Evolutionary conservation across 2,113 vertebrate species (phyloP), one percentile per base, ranked within the genome.

Genomic region (Paedocypris sp.): DNA sequence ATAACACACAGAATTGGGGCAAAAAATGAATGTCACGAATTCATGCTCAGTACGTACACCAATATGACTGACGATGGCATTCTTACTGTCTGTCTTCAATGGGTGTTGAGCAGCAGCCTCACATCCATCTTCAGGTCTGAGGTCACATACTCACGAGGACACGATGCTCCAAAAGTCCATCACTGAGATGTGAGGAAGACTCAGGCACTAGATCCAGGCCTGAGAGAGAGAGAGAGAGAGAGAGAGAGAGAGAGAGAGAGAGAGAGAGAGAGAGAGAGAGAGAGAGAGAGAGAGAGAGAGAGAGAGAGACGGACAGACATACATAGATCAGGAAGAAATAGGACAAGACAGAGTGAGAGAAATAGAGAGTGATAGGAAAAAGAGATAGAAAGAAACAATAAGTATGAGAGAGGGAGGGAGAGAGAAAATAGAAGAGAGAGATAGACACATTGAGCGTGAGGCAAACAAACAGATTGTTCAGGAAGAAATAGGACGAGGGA

Each of bases 41-140:
- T n/a, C n/a, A n/a, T n/a, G n/a, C n/a, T n/a, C n/a, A n/a, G n/a
- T n/a, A n/a, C n/a, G n/a, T n/a, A n/a, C n/a, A n/a, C n/a, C n/a
- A n/a, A n/a, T n/a, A 47, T 6, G 19, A 7, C 12, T 48, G 8
- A 25, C 4, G 28, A 18, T 36, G 31, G 10, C 6, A 19, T 16
- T 28, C 83, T 12, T 81, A 85, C 85, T 67, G 82, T 84, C 70
- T 73, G 69, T 68, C 58, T 74, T 75, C 10, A 79, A 70, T 71
- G 73, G 56, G 60, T 64, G 67, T 73, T 75, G 72, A 73, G 79
- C 69, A 67, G 75, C 83, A 78, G 80, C 77, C 72, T 76, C 70
- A 73, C 46, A 73, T 71, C 74, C 76, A 75, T 60, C 22, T 74
- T 70, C 73, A 66, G 54, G 69, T 72, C 63, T 15, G 71, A 7